phyloP scores from a whole-genome alignment of 2,113 vertebrate genomes.

The Sebastes schlegelii region DNA sequence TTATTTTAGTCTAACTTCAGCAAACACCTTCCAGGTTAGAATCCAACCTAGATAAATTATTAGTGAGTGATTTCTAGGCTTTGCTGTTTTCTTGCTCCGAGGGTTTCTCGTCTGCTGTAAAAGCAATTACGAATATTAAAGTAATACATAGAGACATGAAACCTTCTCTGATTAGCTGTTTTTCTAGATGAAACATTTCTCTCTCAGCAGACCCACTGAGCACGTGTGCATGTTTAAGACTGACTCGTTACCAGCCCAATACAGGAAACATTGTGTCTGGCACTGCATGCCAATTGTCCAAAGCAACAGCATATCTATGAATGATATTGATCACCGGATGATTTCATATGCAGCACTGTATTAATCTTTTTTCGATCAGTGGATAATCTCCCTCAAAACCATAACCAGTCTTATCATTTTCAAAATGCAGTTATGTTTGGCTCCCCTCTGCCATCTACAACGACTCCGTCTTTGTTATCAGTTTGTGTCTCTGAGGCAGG shows the following conservation, averaged over 20 bases:
- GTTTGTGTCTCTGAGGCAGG: slow-evolving; percentile 20
- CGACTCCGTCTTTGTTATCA: slow-evolving; percentile 44
- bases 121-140: slow-evolving; percentile 8
- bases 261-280: background rate
- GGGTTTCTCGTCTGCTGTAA: background rate
- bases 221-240: background rate
- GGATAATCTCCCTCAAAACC: slow-evolving; percentile 6
- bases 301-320: slow-evolving; percentile 6
- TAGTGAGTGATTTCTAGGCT: background rate
- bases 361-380: slow-evolving; percentile 24
- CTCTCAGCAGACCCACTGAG: background rate
- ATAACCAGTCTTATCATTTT: slow-evolving; percentile 1
- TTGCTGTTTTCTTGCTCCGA: slow-evolving; percentile 1
- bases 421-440: slow-evolving; percentile 1
- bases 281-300: slow-evolving; percentile 3
- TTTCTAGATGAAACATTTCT: background rate
- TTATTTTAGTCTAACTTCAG: background rate
- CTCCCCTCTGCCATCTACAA: background rate
- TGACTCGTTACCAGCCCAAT: slow-evolving; percentile 2
- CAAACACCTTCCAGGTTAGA: background rate
- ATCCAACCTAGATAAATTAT: background rate
- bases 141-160: background rate
- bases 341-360: background rate
- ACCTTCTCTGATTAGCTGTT: background rate
- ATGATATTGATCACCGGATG: slow-evolving; percentile 6